Evolutionary conservation across 1,140 invertebrate genomes (phyloP).

Genomic region (Drosophila prosaltans): DNA sequence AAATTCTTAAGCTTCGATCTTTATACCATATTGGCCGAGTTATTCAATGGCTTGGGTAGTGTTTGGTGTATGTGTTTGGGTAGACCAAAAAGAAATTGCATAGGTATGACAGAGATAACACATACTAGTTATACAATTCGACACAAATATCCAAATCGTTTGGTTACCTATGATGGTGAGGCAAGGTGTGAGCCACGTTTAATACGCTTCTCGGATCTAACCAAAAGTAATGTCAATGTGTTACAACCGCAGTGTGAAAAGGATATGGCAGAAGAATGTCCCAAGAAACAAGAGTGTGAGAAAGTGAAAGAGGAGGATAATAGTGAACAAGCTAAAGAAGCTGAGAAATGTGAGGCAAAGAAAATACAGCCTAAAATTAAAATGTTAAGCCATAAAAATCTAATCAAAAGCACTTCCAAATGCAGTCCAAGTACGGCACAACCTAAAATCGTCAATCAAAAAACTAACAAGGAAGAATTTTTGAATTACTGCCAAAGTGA

Average conservation of each 20-base stretch:
- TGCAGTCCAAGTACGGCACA: not conserved
- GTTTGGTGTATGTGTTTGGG: not conserved
- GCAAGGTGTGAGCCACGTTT: conserved; percentile 33
- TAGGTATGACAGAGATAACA: not conserved
- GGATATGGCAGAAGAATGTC: not conserved
- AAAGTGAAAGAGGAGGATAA: not conserved
- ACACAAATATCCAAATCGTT: conserved; percentile 45
- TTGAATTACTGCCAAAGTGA: not conserved
- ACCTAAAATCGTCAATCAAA: not conserved
- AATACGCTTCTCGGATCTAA: conserved; percentile 45
- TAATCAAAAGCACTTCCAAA: not conserved
- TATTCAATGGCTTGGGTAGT: not conserved
- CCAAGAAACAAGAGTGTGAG: not conserved
- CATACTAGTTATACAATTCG: conserved; percentile 46
- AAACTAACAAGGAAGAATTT: not conserved
- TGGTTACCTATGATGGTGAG: conserved; percentile 64
- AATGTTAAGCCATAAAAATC: too few species aligned
- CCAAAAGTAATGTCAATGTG: too few species aligned
- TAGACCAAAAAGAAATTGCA: not conserved
- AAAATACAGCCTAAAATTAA: not conserved
- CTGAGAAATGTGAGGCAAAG: not conserved
- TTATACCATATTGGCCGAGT: not conserved
- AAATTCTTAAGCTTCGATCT: conserved; percentile 31
- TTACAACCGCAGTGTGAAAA: not conserved
- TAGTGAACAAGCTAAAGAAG: not conserved